phyloP scores from a whole-genome alignment of 2,797 vertebrate species.

The Lagorchestes hirsutus region DNA sequence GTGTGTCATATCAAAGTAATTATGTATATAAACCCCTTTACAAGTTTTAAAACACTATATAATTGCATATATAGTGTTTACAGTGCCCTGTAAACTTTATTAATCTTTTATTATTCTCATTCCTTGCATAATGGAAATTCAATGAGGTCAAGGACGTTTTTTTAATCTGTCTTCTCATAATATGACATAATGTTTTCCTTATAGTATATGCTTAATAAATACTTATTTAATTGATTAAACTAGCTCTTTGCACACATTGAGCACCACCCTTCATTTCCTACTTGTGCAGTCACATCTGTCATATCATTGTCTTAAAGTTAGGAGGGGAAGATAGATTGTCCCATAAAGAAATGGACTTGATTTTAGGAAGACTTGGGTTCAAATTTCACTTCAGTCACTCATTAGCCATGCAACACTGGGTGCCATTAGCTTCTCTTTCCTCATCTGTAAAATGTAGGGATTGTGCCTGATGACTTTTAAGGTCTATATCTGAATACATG shows the following conservation, averaged over 20 bases:
- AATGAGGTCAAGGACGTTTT: neutral
- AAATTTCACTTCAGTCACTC: neutral
- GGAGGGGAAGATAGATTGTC: neutral
- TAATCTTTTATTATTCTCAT: neutral
- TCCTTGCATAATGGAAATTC: neutral
- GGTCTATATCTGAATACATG: neutral
- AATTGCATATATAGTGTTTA: neutral
- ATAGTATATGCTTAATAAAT: neutral
- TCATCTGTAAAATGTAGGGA: neutral
- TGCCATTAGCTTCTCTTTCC: neutral
- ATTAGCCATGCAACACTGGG: neutral
- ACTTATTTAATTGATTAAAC: neutral
- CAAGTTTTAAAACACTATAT: neutral
- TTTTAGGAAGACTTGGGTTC: neutral
- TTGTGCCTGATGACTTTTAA: neutral
- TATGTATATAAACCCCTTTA: neutral
- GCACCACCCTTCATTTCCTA: neutral
- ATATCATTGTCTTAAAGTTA: neutral
- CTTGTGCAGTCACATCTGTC: neutral
- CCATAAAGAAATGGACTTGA: neutral
- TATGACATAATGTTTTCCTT: neutral
- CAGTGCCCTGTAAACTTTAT: neutral
- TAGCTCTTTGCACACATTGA: neutral
- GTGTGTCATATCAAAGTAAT: neutral
- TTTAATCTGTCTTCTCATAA: neutral